Conservation (phyloP, 2,113 vertebrate genomes). For the Platysteira castanea region DNA sequence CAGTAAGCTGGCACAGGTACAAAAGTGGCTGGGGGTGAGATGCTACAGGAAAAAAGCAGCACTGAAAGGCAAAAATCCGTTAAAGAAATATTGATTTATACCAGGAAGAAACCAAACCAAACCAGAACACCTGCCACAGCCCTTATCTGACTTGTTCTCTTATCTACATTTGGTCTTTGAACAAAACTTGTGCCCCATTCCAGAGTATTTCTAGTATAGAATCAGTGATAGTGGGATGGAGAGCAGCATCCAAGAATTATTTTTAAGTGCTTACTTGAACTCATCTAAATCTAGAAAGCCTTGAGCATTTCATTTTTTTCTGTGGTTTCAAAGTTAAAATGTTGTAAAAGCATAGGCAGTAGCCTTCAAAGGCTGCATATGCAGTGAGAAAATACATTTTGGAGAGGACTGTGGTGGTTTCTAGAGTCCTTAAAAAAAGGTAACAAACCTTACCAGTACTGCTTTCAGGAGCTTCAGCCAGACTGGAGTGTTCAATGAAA, state of each 20-base stretch:
- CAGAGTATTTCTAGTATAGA: background rate
- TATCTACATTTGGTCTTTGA: background rate
- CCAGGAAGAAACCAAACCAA: background rate
- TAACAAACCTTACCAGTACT: background rate
- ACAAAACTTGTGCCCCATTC: background rate
- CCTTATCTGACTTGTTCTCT: background rate
- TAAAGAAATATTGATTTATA: background rate
- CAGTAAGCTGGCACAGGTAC: background rate
- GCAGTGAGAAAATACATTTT: background rate
- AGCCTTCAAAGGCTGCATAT: background rate
- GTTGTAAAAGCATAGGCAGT: background rate
- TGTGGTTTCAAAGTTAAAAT: background rate
- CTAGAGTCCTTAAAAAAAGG: background rate
- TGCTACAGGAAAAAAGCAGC: background rate
- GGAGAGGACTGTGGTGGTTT: background rate
- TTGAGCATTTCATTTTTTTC: background rate
- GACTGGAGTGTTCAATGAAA: background rate
- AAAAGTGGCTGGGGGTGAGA: background rate
- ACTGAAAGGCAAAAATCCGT: background rate
- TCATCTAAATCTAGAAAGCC: background rate
- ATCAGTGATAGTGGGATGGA: background rate
- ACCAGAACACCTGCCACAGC: background rate
- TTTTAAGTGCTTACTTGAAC: conserved; percentile 10
- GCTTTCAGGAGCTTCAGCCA: background rate
- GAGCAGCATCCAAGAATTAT: background rate